Percentiles rank a stretch among this genome's conserved stretches.
Conservation (phyloP, 2,888 invertebrate genomes). For the Chymomyza caudatula region DNA sequence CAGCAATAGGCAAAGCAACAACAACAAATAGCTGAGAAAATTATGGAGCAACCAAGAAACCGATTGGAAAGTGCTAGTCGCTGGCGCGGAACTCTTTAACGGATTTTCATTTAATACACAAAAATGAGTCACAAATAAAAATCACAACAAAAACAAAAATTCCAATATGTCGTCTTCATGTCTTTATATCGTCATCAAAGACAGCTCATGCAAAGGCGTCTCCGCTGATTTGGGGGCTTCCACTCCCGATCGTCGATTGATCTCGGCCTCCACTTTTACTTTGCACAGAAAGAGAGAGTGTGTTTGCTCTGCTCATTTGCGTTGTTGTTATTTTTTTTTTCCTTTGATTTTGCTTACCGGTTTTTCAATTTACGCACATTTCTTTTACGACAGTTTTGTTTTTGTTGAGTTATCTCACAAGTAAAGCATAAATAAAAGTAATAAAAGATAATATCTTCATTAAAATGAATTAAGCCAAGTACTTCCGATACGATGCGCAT, state of each 20-base stretch:
- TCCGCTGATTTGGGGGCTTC: not conserved
- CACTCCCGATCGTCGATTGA: slow-evolving; percentile 1
- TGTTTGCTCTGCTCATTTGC: slow-evolving; percentile 64
- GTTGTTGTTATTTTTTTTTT: slow-evolving; percentile 49
- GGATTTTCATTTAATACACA: slow-evolving; percentile 17
- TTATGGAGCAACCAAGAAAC: slow-evolving; percentile 55
- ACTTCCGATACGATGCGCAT: slow-evolving; percentile 53
- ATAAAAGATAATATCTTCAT: slow-evolving; percentile 52
- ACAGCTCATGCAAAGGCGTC: too few species aligned
- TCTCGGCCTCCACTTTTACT: slow-evolving; percentile 69
- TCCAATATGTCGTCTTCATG: not conserved
- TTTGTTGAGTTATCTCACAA: slow-evolving; percentile 23
- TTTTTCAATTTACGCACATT: slow-evolving; percentile 45
- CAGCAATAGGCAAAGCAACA: slow-evolving; percentile 23
- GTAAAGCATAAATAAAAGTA: slow-evolving; percentile 5
- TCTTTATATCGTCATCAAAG: not conserved
- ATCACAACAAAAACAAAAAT: not conserved
- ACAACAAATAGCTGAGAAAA: slow-evolving; percentile 35
- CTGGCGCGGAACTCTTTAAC: slow-evolving; percentile 32
- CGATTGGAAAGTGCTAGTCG: slow-evolving; percentile 66
- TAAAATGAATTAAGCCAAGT: slow-evolving; percentile 63
- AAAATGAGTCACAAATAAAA: slow-evolving; percentile 17
- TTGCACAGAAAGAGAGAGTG: slow-evolving; percentile 73
- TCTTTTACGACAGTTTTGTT: slow-evolving; percentile 39
- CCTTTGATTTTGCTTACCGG: slow-evolving; percentile 20